A percentile compares a stretch with the other conserved stretches of the same genome.
Conservation (phyloP, 2,888 invertebrate genomes). For the Latrodectus hesperus region DNA sequence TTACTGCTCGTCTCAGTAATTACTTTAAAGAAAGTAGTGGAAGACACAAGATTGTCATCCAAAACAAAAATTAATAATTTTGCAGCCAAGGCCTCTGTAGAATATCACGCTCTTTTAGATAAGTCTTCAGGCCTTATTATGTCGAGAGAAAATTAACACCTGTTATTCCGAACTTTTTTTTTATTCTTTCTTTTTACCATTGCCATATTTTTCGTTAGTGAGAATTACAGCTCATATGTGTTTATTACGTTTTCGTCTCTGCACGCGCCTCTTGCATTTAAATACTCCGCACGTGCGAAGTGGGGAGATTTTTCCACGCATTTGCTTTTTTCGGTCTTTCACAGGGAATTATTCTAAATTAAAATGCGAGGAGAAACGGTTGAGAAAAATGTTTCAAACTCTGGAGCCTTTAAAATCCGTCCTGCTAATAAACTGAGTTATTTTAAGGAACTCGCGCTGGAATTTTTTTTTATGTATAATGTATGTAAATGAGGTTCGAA, state of each 20-base stretch:
- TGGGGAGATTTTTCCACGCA: constrained; percentile 25
- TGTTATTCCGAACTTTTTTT: constrained; percentile 55
- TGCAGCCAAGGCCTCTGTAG: constrained; percentile 21
- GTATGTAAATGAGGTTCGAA: constrained; percentile 11
- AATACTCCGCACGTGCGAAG: constrained; percentile 32
- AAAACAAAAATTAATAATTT: constrained; percentile 68
- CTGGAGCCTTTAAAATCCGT: background rate
- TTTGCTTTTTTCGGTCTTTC: constrained; percentile 17
- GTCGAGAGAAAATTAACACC: constrained; percentile 67
- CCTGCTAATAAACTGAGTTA: constrained; percentile 28
- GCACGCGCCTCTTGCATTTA: constrained; percentile 45
- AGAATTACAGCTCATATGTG: constrained; percentile 67
- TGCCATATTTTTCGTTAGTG: constrained; percentile 14
- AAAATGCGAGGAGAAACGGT: constrained; percentile 22
- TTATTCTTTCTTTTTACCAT: background rate
- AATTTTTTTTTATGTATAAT: background rate
- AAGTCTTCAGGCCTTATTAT: constrained; percentile 67
- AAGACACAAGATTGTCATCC: constrained; percentile 66
- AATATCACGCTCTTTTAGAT: constrained; percentile 66
- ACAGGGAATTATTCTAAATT: constrained; percentile 30
- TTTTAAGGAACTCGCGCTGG: background rate
- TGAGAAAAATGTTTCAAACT: constrained; percentile 14
- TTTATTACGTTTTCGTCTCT: constrained; percentile 63
- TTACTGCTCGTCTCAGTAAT: constrained; percentile 62
- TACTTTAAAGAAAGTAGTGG: constrained; percentile 65